A percentile compares a stretch with the other conserved stretches of the same genome.
Conservation (phyloP, 2,797 vertebrate genomes). For the Picus viridis region DNA sequence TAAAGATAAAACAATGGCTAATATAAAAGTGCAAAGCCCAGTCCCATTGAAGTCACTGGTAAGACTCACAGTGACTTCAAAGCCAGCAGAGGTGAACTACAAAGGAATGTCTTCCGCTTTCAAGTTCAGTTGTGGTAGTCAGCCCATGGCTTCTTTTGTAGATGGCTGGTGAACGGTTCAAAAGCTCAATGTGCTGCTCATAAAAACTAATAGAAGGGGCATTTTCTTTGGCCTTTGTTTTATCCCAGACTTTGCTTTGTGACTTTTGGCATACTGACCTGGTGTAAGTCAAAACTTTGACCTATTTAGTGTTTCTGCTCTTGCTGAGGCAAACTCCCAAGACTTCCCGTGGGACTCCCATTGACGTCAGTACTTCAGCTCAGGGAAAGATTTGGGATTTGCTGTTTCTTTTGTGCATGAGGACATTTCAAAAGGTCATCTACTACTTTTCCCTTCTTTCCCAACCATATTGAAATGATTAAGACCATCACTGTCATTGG, state of each 20-base stretch:
- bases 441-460: not conserved
- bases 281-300: not conserved
- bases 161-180: constrained; percentile 5
- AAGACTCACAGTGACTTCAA: constrained; percentile 60
- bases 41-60: constrained; percentile 57
- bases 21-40: constrained; percentile 38
- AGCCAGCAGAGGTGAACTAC: constrained; percentile 21
- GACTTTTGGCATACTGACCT: constrained; percentile 3
- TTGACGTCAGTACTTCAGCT: not conserved
- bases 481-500: not conserved
- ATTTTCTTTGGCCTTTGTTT: constrained; percentile 37
- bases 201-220: constrained; percentile 35
- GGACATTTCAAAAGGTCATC: not conserved
- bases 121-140: constrained; percentile 40
- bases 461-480: not conserved
- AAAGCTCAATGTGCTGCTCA: not conserved
- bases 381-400: not conserved
- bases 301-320: not conserved
- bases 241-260: constrained; percentile 2
- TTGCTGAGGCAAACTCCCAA: not conserved
- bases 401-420: not conserved
- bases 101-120: constrained; percentile 60
- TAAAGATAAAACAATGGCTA: constrained; percentile 64
- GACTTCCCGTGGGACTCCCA: not conserved
- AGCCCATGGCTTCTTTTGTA: constrained; percentile 30